Evolutionary conservation across 1,140 invertebrate genomes (phyloP), one percentile per base, ranked within the genome.

Genomic region (Panagrolaimus sp.): DNA sequence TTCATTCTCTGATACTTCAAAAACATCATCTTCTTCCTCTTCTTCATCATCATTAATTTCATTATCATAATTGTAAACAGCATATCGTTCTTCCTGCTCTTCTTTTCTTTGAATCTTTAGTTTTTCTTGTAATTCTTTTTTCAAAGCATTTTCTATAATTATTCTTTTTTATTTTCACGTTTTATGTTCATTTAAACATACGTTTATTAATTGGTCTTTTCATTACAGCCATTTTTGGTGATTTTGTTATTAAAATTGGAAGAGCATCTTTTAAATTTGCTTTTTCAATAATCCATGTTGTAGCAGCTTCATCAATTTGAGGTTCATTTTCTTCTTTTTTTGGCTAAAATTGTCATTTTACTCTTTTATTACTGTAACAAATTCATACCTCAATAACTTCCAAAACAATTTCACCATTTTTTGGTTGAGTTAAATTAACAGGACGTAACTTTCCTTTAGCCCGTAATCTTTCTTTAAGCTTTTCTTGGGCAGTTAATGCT

Each of bases 51-150:
- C 51, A 1, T n/a, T 16, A 27, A 57, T 57, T 27, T 57, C 51
- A 23, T 57, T 57, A 16, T 57, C 51, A 27, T 14, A 14, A 57
- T 57, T 57, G n/a, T 57, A 57, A 11, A 57, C 27, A 9, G n/a
- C n/a, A 16, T 20, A 57, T 57, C 51, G 51, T 27, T 57, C 20
- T 25, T 57, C 20, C 20, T 57, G 51, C 8, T 57, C 51, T n/a
- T 57, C 51, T 20, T 57, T 20, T 23, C 51, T 20, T 57, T 16
- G 51, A 57, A 57, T 16, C 13, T 27, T 20, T 16, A 57, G n/a
- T 16, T 57, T 57, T 57, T 57, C 51, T 25, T 11, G 9, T 1
- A 57, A 27, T 25, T 57, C 51, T 27, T n/a, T 11, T 20, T 57
- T 57, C 9, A 57, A 11, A 4, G 20, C 20, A 25, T 16, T 9